These are phyloP conservation scores for Pristionchus pacificus DNA, from an alignment of 1,140 invertebrate species.

Conservation along the genomic window DNA sequence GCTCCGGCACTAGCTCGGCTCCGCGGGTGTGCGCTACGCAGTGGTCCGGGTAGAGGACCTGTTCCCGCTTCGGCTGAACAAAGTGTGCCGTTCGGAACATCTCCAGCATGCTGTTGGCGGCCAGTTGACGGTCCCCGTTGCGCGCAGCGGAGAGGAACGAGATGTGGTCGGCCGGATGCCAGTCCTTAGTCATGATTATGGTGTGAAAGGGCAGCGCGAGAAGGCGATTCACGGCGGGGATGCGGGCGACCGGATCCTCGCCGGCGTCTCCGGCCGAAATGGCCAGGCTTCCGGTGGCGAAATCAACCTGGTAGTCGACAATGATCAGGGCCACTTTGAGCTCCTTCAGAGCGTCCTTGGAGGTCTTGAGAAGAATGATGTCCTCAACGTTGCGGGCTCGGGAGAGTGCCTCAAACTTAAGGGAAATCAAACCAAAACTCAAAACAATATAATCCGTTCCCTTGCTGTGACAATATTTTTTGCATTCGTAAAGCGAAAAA, in stretches of 20 bases:
- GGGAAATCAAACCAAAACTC: too few relatives aligned
- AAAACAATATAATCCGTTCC: too few relatives aligned
- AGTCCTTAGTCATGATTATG: constrained; percentile 66
- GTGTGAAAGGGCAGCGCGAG: constrained; percentile 64
- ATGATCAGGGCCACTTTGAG: constrained; percentile 72
- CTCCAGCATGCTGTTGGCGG: constrained; percentile 69
- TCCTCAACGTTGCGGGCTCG: too few relatives aligned
- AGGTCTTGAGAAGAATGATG: too few relatives aligned
- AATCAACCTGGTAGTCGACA: constrained; percentile 97
- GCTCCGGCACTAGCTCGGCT: constrained; percentile 81
- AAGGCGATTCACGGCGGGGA: constrained; percentile 81
- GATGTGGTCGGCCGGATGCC: constrained; percentile 93
- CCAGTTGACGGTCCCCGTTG: constrained; percentile 74
- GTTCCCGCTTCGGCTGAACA: constrained; percentile 70
- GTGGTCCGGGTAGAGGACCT: constrained; percentile 83
- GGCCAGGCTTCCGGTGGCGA: constrained; percentile 86
- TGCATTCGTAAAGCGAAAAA: too few relatives aligned
- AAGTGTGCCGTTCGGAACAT: constrained; percentile 86
- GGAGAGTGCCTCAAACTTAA: too few relatives aligned
- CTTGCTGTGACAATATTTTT: too few relatives aligned
- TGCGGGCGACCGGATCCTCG: constrained; percentile 51
- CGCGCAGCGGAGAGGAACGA: constrained; percentile 68
- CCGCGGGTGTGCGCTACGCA: constrained; percentile 92
- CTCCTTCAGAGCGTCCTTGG: too few relatives aligned
- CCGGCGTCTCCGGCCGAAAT: constrained; percentile 62